Base-by-base conservation (phyloP, 2,888 invertebrate species). In the Melolontha melolontha region DNA sequence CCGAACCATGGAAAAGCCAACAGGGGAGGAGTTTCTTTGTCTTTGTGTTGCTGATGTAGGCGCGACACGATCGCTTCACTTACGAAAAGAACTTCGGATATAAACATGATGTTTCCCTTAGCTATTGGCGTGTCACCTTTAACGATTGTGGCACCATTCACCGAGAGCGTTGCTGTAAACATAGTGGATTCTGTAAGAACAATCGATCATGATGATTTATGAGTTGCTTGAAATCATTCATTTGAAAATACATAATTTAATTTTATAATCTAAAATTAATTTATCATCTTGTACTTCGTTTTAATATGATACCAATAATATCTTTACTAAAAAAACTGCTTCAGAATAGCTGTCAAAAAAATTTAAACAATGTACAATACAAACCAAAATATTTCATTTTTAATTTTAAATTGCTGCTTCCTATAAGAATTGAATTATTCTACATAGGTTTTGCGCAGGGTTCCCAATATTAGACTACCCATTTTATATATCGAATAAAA, bases 1-100 rank as follows among this genome's bases (percentile, higher is more conserved):
- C 88, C 87, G 77, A 88, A 88, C 89, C 89, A 89, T 1, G 89
- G 89, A 73, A 88, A 89, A 2, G 89, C 88, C 68, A 89, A 77
- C 41, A 89, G 80, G 11, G 89, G 89, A 12, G 89, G 89, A 12
- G 89, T 89, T 80, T 89, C 89, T 79, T 89, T 88, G 78, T 89
- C 89, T 72, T 86, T 85, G 78, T 89, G 87, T 79, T 87, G 86
- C 79, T 88, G 87, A 78, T 89, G 89, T 52, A 89, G 82, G 74
- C 86, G 85, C 44, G 87, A 87, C 11, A 89, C 89, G 49, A 88
- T 86, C 17, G 86, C 85, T 74, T 89, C 88, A 70, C 87, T 87
- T 39, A 89, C 88, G 79, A 89, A 89, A 12, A 89, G 80, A 8
- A 89, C 88, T 80, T 89, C 89, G 10, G 87, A 86, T 67, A 89